Base-by-base conservation (phyloP, 2,113 vertebrate genomes). In the Cichladusa arquata region DNA sequence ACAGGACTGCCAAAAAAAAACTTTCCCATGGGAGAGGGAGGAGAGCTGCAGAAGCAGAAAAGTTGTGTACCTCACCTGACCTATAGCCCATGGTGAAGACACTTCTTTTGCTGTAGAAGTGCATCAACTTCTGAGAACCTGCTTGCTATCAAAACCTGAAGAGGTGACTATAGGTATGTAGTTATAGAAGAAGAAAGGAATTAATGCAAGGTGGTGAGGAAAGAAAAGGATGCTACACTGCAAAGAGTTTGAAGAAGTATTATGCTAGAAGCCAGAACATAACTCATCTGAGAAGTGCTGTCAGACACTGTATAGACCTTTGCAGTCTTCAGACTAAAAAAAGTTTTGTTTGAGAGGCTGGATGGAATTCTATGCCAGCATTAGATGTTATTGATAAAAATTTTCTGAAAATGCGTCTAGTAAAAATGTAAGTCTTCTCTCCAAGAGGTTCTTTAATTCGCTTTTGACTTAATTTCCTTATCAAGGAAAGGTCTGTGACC, bases 371-470 rank as follows among this genome's bases (percentile, higher is more conserved):
- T 28, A 0, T 67, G 11, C 28, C 38, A 72, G 18, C 20, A 20
- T 64, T 67, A 60, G 51, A 48, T 72, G 78, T 64, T 15, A 23
- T 22, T 42, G 25, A 58, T 58, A 36, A 47, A 42, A 70, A 31
- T 60, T 73, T 90, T 50, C 19, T 56, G 22, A 51, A 38, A n/a
- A 50, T 78, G 28, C 8, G 2, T 48, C 34, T 81, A 48, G 19
- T 66, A 36, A 88, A 70, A 66, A 40, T n/a, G 5, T n/a, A 81
- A 17, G 19, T 56, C 14, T 62, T 70, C 19, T 64, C 2, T 61
- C 14, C 1, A 14, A 56, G 4, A 42, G 8, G 6, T 1, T 12
- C 31, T 53, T 64, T 47, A 81, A 12, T 57, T 86, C 1, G 1
- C 19, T 79, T 91, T 62, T 62, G 23, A 29, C 36, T 70, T 71